Base-by-base conservation (phyloP, 2,113 vertebrate species). In the Mobula hypostoma region DNA sequence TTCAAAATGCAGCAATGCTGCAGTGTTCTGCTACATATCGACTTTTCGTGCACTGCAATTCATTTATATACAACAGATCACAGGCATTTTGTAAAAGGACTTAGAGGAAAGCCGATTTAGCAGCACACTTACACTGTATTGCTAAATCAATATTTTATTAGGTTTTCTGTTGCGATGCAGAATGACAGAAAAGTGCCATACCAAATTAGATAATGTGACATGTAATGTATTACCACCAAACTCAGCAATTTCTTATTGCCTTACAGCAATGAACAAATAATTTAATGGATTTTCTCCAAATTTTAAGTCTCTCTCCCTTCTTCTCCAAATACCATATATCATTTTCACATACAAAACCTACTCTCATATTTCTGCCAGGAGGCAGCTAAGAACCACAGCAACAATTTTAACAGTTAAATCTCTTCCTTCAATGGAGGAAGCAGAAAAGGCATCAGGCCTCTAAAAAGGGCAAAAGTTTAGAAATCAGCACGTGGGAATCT, bases 81-180 rank as follows among this genome's bases (percentile, higher is more conserved):
- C 36, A 93, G 91, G 36, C 91, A 40, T 93, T 93, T 76, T 76
- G 91, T 93, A 74, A 93, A 93, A 36, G 66, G 40, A 93, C 36
- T 4, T 93, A 27, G 40, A 76, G 40, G 70, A 40, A 93, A 74
- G 91, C 91, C 91, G 91, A 93, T 93, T 72, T 93, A 93, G 70
- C 90, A 72, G 90, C 91, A 74, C 68, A 76, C 70, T 93, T 48
- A 74, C 21, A 74, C 36, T 36, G 72, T 40, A 93, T 93, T 93
- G 68, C 40, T 93, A 93, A 93, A 93, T 93, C 91, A 72, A 93
- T 93, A 93, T 93, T 93, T 93, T 93, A 93, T 93, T 93, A 93
- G 91, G 36, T 76, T 93, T 93, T 72, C 91, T 93, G 91, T 93
- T 93, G 91, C 91, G 48, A 76, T 76, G 91, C 68, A 72, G 91